Base-by-base conservation (phyloP, 1,140 invertebrate genomes). In the Tenebrio molitor region DNA sequence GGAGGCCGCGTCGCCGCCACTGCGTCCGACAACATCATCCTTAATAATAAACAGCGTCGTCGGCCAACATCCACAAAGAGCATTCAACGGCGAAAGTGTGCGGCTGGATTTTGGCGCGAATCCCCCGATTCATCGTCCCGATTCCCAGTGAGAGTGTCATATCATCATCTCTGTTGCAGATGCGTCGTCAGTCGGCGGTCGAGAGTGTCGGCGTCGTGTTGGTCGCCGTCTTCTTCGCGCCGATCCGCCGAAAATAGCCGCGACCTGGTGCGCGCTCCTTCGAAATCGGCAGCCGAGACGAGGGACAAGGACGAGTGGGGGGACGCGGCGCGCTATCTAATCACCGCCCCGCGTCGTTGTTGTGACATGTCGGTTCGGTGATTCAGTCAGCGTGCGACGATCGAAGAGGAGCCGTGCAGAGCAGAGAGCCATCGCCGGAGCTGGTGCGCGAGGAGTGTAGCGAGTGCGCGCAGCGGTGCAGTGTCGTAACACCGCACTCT, bases 391-490 rank as follows among this genome's bases (percentile, higher is more conserved):
- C 62, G 46, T 14, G 29, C 50, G 65, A 39, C 33, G 14, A 19
- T 21, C 50, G 58, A 65, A 12, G 8, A 42, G 69, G 42, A 62
- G 21, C 19, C 19, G 4, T 25, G 17, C 21, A 15, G 19, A 17
- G 17, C 41, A 19, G 29, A 17, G 15, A 23, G n/a, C n/a, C n/a
- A n/a, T n/a, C n/a, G n/a, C n/a, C n/a, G n/a, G 21, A 41, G 21
- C 17, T 34, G 33, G 46, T 41, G 44, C 12, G 44, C 25, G 25
- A n/a, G 14, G 39, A 46, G 71, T 73, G 76, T 67, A 23, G 63
- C 62, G 36, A 64, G 75, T 69, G 69, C 63, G 58, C 68, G 36
- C 36, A 39, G n/a, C 36, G 36, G 36, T 39, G 36, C 41, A 66
- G 39, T 53, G 64, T 44, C 46, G 62, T 50, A 71, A 58, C 72